Conservation (phyloP, 2,113 vertebrate genomes). For the Paradisaea rubra region DNA sequence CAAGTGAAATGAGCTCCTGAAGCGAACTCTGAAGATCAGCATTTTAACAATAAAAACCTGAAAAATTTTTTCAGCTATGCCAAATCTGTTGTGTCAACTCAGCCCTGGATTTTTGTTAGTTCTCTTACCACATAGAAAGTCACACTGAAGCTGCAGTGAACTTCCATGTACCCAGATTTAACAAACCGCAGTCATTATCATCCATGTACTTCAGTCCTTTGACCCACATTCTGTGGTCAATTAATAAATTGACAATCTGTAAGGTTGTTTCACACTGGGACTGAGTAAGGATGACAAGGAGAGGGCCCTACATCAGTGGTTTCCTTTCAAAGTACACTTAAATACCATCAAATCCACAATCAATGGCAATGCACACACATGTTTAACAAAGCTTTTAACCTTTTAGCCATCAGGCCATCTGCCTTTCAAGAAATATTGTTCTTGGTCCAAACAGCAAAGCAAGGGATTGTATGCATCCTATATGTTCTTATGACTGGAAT, state of each 20-base stretch:
- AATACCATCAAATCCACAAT: conserved; percentile 61
- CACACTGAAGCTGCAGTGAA: not conserved
- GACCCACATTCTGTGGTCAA: not conserved
- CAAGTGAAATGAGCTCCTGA: not conserved
- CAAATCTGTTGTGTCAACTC: not conserved
- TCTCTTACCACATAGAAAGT: not conserved
- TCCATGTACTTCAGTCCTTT: not conserved
- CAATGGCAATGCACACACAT: conserved; percentile 15
- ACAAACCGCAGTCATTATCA: not conserved
- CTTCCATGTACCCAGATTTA: not conserved
- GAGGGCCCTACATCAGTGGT: conserved; percentile 31
- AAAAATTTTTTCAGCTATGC: not conserved
- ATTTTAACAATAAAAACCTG: not conserved
- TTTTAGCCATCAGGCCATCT: conserved; percentile 26
- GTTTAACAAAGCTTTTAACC: conserved; percentile 64
- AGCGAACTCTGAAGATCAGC: not conserved
- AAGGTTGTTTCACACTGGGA: conserved; percentile 21
- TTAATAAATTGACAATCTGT: conserved; percentile 56
- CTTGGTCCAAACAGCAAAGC: not conserved
- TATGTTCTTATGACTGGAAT: not conserved
- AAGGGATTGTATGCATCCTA: not conserved
- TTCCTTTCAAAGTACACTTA: conserved; percentile 45
- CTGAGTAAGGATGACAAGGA: conserved; percentile 25
- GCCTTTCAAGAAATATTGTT: conserved; percentile 41
- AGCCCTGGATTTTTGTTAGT: not conserved